A percentile compares a stretch with the other conserved stretches of the same genome.
These are phyloP conservation scores for Burhinus oedicnemus DNA, from an alignment of 2,113 vertebrate genomes.

Conservation along the genomic window DNA sequence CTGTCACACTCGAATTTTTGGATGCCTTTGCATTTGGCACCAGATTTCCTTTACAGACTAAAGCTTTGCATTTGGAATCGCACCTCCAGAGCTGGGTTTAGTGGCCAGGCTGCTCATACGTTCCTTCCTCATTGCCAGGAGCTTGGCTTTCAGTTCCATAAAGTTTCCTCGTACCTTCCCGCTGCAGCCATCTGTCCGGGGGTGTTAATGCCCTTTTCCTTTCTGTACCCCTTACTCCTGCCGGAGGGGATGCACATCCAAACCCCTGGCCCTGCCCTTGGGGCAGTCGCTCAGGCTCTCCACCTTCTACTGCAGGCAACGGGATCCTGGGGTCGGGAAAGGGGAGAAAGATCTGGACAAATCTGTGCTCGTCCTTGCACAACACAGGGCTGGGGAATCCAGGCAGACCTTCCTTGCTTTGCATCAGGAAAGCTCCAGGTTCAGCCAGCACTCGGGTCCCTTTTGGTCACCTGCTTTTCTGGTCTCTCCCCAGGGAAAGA, in stretches of 20 bases:
- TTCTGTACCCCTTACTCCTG: background rate
- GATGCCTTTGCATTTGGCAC: slow-evolving; percentile 42
- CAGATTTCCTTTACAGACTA: slow-evolving; percentile 37
- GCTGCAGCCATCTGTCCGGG: slow-evolving; percentile 8
- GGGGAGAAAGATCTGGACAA: background rate
- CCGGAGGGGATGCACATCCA: background rate
- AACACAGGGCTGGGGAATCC: background rate
- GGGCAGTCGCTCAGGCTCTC: rapidly evolving
- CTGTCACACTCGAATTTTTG: slow-evolving; percentile 49
- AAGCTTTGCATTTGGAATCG: slow-evolving; percentile 42
- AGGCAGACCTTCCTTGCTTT: background rate
- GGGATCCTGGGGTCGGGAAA: background rate
- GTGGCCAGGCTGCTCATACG: slow-evolving; percentile 46
- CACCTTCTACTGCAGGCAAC: rapidly evolving
- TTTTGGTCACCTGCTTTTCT: background rate
- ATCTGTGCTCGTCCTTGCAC: background rate
- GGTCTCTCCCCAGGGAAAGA: background rate
- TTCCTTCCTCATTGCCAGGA: background rate
- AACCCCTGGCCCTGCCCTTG: background rate
- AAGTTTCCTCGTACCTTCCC: background rate
- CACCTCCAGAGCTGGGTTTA: slow-evolving; percentile 46
- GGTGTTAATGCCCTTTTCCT: background rate
- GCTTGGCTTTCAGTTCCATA: background rate
- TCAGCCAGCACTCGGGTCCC: rapidly evolving
- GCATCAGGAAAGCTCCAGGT: background rate